A percentile compares a stretch with the other conserved stretches of the same genome.
These are phyloP conservation scores for Montipora sp. DNA, from an alignment of 64 coral and sea anemone species.

Conservation along the genomic window DNA sequence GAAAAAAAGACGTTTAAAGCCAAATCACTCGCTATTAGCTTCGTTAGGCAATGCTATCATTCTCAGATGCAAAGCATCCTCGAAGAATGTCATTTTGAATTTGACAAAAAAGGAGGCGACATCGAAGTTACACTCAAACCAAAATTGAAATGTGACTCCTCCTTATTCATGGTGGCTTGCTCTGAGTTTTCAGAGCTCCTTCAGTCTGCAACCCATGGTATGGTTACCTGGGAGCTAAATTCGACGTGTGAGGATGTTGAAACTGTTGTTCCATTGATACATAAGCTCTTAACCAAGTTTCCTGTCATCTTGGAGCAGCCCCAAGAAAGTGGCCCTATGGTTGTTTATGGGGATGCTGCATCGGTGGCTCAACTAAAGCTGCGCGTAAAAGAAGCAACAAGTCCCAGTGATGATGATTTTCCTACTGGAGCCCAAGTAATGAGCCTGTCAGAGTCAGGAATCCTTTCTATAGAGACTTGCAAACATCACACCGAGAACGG, in stretches of 20 bases:
- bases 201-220: too few species aligned
- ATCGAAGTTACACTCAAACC: neutral
- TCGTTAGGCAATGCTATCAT: too few species aligned
- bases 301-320: neutral
- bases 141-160: too few species aligned
- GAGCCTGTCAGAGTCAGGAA: neutral
- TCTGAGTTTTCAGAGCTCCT: neutral
- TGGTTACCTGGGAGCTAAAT: neutral
- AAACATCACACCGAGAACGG: neutral
- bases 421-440: neutral
- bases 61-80: too few species aligned
- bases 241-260: neutral
- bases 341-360: constrained; percentile 36
- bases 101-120: neutral
- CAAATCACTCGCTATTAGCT: too few species aligned
- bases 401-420: neutral
- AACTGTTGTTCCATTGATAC: neutral
- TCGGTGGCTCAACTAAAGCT: constrained; percentile 3
- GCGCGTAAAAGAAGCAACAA: neutral
- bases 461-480: constrained; percentile 3
- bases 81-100: too few species aligned
- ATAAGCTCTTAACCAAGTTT: neutral
- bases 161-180: neutral
- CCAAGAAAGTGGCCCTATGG: neutral
- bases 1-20: too few species aligned